Evolutionary conservation across 2,888 invertebrate species (phyloP).

Genomic region (Drosophila mimica): DNA sequence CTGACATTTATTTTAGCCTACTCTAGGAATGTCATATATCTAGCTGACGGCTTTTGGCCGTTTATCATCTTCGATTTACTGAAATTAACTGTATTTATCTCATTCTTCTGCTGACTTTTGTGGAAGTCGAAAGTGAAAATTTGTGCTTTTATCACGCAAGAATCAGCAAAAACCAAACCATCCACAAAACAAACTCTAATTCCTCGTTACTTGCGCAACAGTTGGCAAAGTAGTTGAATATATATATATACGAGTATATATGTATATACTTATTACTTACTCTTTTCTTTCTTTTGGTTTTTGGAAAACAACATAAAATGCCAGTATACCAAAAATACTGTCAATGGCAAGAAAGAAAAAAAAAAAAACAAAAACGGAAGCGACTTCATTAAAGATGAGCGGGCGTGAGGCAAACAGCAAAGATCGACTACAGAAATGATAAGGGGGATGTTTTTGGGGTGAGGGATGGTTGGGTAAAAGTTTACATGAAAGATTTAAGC

Average conservation of each 20-base stretch:
- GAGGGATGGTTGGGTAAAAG: conserved; percentile 48
- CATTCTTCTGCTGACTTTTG: conserved; percentile 39
- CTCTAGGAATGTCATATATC: not conserved
- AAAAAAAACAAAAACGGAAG: conserved; percentile 43
- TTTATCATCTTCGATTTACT: conserved; percentile 27
- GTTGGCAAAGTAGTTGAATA: conserved; percentile 60
- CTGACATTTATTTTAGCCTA: not conserved
- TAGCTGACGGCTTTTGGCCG: conserved; percentile 16
- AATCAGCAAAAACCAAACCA: conserved; percentile 35
- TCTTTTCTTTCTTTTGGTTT: not conserved
- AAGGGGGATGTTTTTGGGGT: conserved; percentile 9
- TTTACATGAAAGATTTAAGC: conserved; percentile 80
- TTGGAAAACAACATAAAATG: conserved; percentile 43
- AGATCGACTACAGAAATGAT: conserved; percentile 59
- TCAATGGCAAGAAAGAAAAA: conserved; percentile 12
- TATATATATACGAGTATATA: conserved; percentile 3
- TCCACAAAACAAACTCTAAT: not conserved
- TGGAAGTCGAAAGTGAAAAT: conserved; percentile 64
- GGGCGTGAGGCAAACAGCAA: conserved; percentile 30
- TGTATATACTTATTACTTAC: conserved; percentile 19
- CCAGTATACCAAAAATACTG: conserved; percentile 28
- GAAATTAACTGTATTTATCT: conserved; percentile 50
- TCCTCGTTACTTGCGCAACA: conserved; percentile 58
- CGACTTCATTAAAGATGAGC: conserved; percentile 72
- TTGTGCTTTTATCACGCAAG: conserved; percentile 75